Evolutionary conservation across 2,797 vertebrate species (phyloP), one percentile per base, ranked within the genome.

Genomic region (Scarus forsteni): DNA sequence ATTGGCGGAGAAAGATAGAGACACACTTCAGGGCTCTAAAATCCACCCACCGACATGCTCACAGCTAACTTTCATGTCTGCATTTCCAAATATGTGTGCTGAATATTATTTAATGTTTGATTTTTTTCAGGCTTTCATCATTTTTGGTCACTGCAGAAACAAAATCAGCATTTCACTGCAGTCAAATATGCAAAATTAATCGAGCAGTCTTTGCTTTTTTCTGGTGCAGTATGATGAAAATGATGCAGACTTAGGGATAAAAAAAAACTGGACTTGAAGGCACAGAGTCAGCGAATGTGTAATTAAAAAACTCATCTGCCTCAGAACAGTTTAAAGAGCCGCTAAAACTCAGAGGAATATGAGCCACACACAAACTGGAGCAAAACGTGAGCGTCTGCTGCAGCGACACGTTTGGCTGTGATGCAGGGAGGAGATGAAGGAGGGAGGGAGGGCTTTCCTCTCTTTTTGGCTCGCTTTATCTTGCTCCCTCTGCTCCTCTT

Each of bases 301-400:
- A 85, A 88, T 91, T 86, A 85, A 85, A 73, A 81, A 82, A 76
- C 79, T 86, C 81, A 85, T 89, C 73, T 75, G 64, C 66, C 34
- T 76, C 58, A 56, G 69, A 81, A 53, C 46, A 67, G 67, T 54
- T 76, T 6, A 65, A 16, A 69, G 35, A 79, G 45, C 14, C 3
- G 3, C 6, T 46, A 71, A 79, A 81, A 70, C 86, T 77, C 71
- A 10, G 40, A 84, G 78, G 78, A 88, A 70, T 56, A 56, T 34
- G 60, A 83, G 77, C 66, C 13, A 36, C 44, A 19, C 67, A 69
- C 76, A 90, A 91, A 86, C 19, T 89, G 16, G 87, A 85, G 81
- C 85, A 85, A 88, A 88, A 70, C 38, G 56, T 83, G 77, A 80
- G 71, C 52, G 27, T 55, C 64, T 87, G 85, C 48, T 75, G 81